A percentile compares a stretch with the other conserved stretches of the same genome.
Conservation (phyloP, 2,113 vertebrate genomes). For the Rhinoptilus africanus region DNA sequence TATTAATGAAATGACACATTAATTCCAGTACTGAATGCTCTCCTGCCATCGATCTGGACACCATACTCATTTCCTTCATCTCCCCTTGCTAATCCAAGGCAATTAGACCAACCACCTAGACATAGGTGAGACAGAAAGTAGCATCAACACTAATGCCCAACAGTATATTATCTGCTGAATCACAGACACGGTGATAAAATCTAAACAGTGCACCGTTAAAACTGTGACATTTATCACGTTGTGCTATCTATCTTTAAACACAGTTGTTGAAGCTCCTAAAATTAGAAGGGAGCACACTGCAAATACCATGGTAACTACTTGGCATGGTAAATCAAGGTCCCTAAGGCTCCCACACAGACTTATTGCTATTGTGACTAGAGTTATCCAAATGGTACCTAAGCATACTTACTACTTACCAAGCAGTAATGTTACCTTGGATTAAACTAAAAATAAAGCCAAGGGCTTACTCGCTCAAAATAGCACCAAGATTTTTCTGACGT, state of each 20-base stretch:
- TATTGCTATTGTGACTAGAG: conserved; percentile 42
- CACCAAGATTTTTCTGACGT: neutral
- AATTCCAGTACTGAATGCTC: neutral
- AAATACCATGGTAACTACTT: conserved; percentile 65
- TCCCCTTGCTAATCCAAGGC: neutral
- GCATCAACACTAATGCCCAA: neutral
- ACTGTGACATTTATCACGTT: conserved; percentile 34
- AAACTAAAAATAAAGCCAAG: conserved; percentile 8
- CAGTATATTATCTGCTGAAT: conserved; percentile 25
- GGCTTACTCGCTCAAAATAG: neutral
- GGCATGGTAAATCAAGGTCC: conserved; percentile 36
- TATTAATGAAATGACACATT: neutral
- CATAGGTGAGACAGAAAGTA: neutral
- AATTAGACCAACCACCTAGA: neutral
- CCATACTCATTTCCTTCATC: neutral
- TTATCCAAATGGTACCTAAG: conserved; percentile 1
- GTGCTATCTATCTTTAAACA: conserved; percentile 42
- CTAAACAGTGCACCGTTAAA: neutral
- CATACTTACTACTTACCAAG: conserved; percentile 16
- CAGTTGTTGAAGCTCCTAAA: conserved; percentile 41
- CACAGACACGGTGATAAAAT: neutral
- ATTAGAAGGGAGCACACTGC: conserved; percentile 44
- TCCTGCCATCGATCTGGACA: neutral
- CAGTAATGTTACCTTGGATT: conserved; percentile 23
- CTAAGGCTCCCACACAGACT: conserved; percentile 20